A percentile compares a stretch with the other conserved stretches of the same genome.
phyloP scores from a whole-genome alignment of 2,888 invertebrate genomes.

The Geotrupes spiniger region DNA sequence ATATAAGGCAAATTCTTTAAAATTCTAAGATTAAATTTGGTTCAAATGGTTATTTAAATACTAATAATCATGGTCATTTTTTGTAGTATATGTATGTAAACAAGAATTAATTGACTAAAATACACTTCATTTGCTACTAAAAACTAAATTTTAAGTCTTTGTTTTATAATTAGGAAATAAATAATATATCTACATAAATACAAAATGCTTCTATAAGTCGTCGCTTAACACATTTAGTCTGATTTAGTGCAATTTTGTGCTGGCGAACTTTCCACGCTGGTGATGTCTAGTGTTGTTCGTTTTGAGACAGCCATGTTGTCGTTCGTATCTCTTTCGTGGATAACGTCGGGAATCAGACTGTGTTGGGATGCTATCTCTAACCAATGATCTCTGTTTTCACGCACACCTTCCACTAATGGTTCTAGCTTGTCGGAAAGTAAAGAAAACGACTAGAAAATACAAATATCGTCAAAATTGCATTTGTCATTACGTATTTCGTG shows the following conservation, averaged over 20 bases:
- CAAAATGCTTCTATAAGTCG: conserved; percentile 11
- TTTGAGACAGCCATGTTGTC: conserved; percentile 41
- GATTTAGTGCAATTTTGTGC: neutral
- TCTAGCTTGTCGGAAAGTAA: conserved; percentile 73
- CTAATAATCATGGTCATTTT: conserved; percentile 5
- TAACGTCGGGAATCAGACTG: conserved; percentile 28
- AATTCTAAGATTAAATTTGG: neutral
- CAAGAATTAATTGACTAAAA: conserved; percentile 17
- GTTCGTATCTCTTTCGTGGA: conserved; percentile 40
- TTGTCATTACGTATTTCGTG: too few relatives aligned
- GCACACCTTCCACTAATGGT: conserved; percentile 80
- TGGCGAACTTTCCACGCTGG: conserved; percentile 8
- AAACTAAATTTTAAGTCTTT: conserved; percentile 24
- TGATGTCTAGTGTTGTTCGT: conserved; percentile 36
- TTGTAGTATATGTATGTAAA: conserved; percentile 4
- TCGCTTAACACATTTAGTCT: conserved; percentile 9
- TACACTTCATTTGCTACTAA: conserved; percentile 8
- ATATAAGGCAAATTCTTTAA: conserved; percentile 5
- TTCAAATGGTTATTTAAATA: neutral
- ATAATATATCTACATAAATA: conserved; percentile 28
- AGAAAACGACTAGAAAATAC: conserved; percentile 71
- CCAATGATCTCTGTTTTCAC: conserved; percentile 82
- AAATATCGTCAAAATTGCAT: conserved; percentile 2
- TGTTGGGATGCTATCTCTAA: conserved; percentile 62
- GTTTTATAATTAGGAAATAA: conserved; percentile 26